These are phyloP conservation scores for Gymnocheta viridis DNA, from an alignment of 2,888 invertebrate species.

Conservation along the genomic window DNA sequence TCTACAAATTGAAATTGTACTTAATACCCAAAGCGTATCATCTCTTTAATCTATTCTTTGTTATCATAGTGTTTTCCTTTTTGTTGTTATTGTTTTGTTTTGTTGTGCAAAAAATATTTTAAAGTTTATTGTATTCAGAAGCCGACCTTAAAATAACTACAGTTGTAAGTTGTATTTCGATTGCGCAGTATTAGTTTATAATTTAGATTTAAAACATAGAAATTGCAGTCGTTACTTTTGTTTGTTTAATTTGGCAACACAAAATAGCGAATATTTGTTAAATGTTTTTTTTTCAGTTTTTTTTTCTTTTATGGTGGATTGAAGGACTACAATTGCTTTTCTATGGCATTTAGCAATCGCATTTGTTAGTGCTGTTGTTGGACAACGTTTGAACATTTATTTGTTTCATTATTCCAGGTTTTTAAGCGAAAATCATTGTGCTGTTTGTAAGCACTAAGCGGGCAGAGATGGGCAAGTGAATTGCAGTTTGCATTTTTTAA, in stretches of 20 bases:
- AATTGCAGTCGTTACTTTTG: slow-evolving; percentile 49
- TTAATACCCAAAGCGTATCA: slow-evolving; percentile 63
- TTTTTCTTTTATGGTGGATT: slow-evolving; percentile 16
- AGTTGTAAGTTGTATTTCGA: neutral
- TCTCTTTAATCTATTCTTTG: slow-evolving; percentile 50
- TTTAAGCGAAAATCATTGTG: slow-evolving; percentile 43
- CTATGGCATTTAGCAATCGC: neutral
- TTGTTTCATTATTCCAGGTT: slow-evolving; percentile 74
- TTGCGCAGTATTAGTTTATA: slow-evolving; percentile 1
- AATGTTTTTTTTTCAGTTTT: neutral
- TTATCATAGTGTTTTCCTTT: neutral
- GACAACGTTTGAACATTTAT: slow-evolving; percentile 68
- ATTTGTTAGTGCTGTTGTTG: slow-evolving; percentile 66
- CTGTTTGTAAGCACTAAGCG: slow-evolving; percentile 71
- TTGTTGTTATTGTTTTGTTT: too few species aligned
- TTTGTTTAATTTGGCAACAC: slow-evolving; percentile 37
- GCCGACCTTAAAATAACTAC: neutral
- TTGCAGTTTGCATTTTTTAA: neutral
- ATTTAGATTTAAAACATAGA: slow-evolving; percentile 49
- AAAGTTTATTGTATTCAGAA: neutral
- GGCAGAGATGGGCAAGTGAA: slow-evolving; percentile 31
- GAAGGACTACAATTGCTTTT: slow-evolving; percentile 46
- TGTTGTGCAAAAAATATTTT: neutral
- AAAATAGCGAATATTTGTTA: neutral
- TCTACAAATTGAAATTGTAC: slow-evolving; percentile 64